Evolutionary conservation across 1,140 invertebrate genomes (phyloP).

Genomic region (Anagrus nilaparvatae): DNA sequence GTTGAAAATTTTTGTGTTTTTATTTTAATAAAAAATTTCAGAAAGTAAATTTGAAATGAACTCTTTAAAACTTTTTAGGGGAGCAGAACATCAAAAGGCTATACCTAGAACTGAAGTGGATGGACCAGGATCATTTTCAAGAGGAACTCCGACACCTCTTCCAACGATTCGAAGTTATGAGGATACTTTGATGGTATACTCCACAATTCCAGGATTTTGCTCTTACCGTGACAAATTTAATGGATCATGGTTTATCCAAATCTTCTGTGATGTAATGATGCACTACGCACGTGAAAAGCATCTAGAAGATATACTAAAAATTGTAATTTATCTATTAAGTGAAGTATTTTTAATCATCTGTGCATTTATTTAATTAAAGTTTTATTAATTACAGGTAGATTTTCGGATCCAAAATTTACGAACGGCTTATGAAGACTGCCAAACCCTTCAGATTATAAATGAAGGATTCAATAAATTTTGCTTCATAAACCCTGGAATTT

Average conservation of each 20-base stretch:
- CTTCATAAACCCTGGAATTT: conserved; percentile 51
- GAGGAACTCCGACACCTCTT: not conserved
- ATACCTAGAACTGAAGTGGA: conserved; percentile 5
- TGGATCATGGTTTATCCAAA: conserved; percentile 70
- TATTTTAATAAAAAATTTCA: no score
- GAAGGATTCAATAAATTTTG: conserved; percentile 50
- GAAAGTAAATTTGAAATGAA: no score
- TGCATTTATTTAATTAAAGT: no score
- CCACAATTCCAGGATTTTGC: conserved; percentile 51
- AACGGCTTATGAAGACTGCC: conserved; percentile 25
- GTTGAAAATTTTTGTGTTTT: no score
- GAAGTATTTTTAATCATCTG: not conserved
- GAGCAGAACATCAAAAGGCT: not conserved
- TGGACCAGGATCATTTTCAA: no score
- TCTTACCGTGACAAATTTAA: conserved; percentile 49
- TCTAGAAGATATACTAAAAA: conserved; percentile 53
- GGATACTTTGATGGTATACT: conserved; percentile 56
- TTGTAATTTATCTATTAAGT: conserved; percentile 33
- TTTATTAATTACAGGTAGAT: conserved; percentile 27
- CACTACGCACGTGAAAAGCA: conserved; percentile 50
- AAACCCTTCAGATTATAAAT: conserved; percentile 44
- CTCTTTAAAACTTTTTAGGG: no score
- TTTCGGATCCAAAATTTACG: conserved; percentile 30
- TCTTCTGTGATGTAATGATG: conserved; percentile 62
- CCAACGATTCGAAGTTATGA: conserved; percentile 37